These are phyloP conservation scores for Centropus bengalensis DNA, from an alignment of 2,113 vertebrate species.

Conservation along the genomic window DNA sequence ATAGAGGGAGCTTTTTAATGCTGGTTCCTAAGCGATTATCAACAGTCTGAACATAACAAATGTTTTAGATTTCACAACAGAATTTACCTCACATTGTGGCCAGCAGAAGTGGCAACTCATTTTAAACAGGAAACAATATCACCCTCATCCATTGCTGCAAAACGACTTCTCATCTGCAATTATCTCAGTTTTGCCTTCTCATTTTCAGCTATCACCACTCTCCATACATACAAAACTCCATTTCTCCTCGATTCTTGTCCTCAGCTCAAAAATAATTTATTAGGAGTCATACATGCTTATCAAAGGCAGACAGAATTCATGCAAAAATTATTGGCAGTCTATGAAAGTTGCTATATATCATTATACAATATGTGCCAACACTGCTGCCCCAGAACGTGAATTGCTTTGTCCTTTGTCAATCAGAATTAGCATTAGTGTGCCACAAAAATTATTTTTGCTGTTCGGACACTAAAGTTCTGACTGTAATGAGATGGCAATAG, in stretches of 20 bases:
- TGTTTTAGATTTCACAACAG: background rate
- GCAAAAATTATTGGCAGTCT: constrained; percentile 26
- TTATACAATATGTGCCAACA: background rate
- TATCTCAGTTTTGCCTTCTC: constrained; percentile 31
- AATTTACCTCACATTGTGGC: background rate
- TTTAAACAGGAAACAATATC: constrained; percentile 34
- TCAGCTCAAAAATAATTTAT: constrained; percentile 26
- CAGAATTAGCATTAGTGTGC: background rate
- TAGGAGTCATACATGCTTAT: constrained; percentile 34
- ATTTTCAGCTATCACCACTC: constrained; percentile 33
- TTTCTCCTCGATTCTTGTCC: constrained; percentile 31
- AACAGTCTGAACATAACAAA: constrained; percentile 22
- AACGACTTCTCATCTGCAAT: constrained; percentile 39
- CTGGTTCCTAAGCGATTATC: constrained; percentile 21
- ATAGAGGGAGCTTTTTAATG: background rate
- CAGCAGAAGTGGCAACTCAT: constrained; percentile 22
- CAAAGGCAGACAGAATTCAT: constrained; percentile 35
- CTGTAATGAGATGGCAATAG: background rate
- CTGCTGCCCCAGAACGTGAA: background rate
- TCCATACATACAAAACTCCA: background rate
- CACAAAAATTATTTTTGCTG: background rate
- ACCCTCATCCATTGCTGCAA: background rate
- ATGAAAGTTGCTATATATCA: constrained; percentile 6
- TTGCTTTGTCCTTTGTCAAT: background rate
- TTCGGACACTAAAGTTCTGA: background rate